phyloP scores from a whole-genome alignment of 2,113 vertebrate genomes.

The Entomyzon cyanotis region DNA sequence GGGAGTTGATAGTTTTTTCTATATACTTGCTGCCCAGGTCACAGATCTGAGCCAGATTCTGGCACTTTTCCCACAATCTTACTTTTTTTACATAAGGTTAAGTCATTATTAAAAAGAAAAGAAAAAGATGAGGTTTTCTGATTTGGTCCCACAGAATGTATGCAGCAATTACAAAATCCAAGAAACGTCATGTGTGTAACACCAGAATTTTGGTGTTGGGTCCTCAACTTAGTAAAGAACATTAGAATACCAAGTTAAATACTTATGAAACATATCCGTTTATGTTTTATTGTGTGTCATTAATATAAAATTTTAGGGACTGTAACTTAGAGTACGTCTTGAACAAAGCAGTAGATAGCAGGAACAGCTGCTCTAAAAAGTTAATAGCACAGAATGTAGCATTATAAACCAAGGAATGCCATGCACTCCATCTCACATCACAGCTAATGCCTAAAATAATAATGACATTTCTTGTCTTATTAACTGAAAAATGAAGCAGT shows the following conservation, averaged over 20 bases:
- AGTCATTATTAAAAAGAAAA: neutral
- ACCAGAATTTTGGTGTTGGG: neutral
- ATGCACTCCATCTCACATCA: slow-evolving; percentile 48
- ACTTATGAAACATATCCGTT: neutral
- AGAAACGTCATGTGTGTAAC: neutral
- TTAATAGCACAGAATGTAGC: slow-evolving; percentile 58
- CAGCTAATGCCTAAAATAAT: slow-evolving; percentile 74
- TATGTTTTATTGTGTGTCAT: neutral
- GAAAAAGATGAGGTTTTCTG: neutral
- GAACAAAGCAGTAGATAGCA: slow-evolving; percentile 31
- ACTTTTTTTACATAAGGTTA: neutral
- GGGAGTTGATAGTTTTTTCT: neutral
- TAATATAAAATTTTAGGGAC: neutral
- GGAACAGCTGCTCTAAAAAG: slow-evolving; percentile 61
- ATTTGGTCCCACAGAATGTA: neutral
- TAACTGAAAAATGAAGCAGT: slow-evolving; percentile 71
- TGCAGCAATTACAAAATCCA: neutral
- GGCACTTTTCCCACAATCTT: neutral
- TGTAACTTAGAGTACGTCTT: neutral
- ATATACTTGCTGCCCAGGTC: neutral
- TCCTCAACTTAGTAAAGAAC: neutral
- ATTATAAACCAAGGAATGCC: slow-evolving; percentile 66
- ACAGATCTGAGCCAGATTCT: neutral
- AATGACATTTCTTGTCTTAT: slow-evolving; percentile 69
- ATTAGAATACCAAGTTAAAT: neutral